Percentiles rank a stretch among this genome's conserved stretches.
Conservation (phyloP, 2,888 invertebrate genomes). For the Keiferia lycopersicella region DNA sequence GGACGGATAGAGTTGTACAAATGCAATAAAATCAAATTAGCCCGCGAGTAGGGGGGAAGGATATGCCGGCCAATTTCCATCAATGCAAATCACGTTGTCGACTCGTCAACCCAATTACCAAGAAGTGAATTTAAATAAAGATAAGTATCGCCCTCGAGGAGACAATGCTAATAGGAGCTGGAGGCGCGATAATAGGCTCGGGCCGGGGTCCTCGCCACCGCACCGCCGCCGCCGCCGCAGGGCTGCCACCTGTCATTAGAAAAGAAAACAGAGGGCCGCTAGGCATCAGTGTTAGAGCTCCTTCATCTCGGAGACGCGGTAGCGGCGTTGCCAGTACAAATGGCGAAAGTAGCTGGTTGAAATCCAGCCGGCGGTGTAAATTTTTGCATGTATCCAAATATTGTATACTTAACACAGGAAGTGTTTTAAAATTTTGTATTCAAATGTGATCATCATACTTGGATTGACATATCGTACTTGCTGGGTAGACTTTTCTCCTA, state of each 20-base stretch:
- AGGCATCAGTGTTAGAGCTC: no score
- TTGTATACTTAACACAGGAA: no score
- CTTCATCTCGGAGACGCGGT: no score
- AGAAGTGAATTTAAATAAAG: constrained; percentile 82
- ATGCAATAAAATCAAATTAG: constrained; percentile 73
- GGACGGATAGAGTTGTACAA: constrained; percentile 41
- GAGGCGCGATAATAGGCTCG: constrained; percentile 78
- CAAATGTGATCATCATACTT: no score
- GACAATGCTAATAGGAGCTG: constrained; percentile 80
- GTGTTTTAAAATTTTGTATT: no score
- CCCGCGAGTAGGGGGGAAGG: constrained; percentile 61
- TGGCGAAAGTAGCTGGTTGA: no score
- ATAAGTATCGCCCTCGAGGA: constrained; percentile 81
- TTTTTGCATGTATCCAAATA: no score
- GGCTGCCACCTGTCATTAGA: not conserved
- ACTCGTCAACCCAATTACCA: constrained; percentile 82
- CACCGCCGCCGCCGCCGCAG: constrained; percentile 42
- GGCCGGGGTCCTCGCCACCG: constrained; percentile 61
- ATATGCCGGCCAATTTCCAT: constrained; percentile 77
- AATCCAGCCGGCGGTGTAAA: no score
- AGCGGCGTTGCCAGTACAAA: no score
- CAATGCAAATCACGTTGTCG: constrained; percentile 82
- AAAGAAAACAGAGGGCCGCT: not conserved
- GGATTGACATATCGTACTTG: no score
- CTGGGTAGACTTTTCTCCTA: no score